phyloP scores from a whole-genome alignment of 1,140 invertebrate species.

The Pinna nobilis region DNA sequence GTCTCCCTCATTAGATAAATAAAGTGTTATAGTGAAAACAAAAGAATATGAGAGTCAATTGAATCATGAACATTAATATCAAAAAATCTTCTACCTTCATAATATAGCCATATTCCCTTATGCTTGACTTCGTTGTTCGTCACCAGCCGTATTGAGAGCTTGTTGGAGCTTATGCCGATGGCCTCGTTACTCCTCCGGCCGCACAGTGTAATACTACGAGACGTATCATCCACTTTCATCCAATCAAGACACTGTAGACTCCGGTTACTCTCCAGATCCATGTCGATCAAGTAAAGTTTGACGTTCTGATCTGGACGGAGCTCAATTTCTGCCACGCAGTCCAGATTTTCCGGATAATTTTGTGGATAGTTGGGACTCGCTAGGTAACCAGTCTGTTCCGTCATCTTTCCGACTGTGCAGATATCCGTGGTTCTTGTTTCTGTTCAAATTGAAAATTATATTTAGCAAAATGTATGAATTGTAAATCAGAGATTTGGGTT shows the following conservation, averaged over 20 bases:
- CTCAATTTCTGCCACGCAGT: conserved; percentile 55
- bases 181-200: conserved; percentile 59
- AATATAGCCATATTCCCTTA: conserved; percentile 73
- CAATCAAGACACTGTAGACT: conserved; percentile 63
- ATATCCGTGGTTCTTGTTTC: conserved; percentile 52
- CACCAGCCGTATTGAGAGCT: conserved; percentile 56
- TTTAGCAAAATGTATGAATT: neutral
- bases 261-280: conserved; percentile 62
- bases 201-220: conserved; percentile 65
- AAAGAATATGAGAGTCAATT: too few species aligned
- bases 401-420: conserved; percentile 53
- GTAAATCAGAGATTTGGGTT: neutral
- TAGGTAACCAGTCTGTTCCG: conserved; percentile 64
- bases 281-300: conserved; percentile 63
- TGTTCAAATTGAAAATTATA: conserved; percentile 53
- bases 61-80: too few species aligned
- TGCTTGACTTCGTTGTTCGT: conserved; percentile 42
- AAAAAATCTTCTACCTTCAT: conserved; percentile 73
- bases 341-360: conserved; percentile 56
- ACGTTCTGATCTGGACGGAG: conserved; percentile 59
- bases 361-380: conserved; percentile 66
- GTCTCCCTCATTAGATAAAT: too few species aligned
- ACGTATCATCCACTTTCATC: conserved; percentile 62
- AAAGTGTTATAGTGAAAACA: too few species aligned
- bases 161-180: conserved; percentile 50